phyloP scores from a whole-genome alignment of 2,797 vertebrate genomes.

The Acridotheres tristis region DNA sequence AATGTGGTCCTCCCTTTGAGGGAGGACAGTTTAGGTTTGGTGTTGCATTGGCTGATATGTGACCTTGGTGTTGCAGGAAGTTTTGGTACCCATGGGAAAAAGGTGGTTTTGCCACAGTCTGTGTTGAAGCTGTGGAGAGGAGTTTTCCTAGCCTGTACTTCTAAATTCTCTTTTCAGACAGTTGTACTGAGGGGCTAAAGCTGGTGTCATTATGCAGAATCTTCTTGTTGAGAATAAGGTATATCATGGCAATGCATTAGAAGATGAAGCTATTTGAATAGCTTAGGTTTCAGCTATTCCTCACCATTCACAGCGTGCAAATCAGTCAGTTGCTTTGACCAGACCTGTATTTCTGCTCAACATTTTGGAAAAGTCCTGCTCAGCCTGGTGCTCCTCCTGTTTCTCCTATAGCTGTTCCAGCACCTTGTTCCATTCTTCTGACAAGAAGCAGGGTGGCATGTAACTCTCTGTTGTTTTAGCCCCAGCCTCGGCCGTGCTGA shows the following conservation, averaged over 20 bases:
- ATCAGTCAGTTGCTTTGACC: not conserved
- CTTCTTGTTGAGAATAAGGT: not conserved
- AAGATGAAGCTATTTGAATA: not conserved
- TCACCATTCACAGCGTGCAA: not conserved
- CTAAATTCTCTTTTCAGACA: not conserved
- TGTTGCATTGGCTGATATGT: accelerated
- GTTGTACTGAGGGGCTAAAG: not conserved
- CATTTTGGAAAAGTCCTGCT: not conserved
- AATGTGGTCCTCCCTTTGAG: not conserved
- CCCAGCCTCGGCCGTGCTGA: not conserved
- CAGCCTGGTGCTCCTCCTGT: not conserved
- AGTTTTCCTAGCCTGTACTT: not conserved
- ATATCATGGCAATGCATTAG: not conserved
- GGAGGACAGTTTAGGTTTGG: not conserved
- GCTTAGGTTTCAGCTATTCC: not conserved
- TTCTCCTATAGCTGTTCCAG: not conserved
- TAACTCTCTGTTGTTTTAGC: not conserved
- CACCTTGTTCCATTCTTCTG: not conserved
- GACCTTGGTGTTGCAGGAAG: accelerated
- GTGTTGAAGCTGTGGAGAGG: not conserved
- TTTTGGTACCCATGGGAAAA: not conserved
- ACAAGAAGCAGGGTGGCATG: not conserved
- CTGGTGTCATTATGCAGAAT: not conserved
- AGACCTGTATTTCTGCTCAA: not conserved
- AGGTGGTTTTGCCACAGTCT: not conserved